Evolutionary conservation across 2,888 invertebrate species (phyloP), one percentile per base, ranked within the genome.

Genomic region (Choreutis nemorana): DNA sequence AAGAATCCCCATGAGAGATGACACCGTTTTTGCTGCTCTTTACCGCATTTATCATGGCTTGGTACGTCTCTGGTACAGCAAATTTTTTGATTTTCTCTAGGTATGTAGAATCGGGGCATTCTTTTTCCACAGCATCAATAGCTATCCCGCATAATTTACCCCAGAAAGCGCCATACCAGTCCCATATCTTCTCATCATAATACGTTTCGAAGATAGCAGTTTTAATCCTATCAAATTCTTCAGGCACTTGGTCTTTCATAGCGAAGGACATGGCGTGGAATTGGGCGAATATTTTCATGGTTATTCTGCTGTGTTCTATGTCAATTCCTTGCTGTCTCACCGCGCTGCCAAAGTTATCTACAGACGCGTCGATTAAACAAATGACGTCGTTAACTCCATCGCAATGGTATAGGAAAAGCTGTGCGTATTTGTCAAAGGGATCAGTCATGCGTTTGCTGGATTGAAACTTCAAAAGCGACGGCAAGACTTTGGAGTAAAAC

Each of bases 1-100:
- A 90, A 21, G 83, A 83, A 50, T 90, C 90, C 0, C 89, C 90
- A 33, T 90, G 89, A 0, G 81, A 83, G 14, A 89, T 81, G 0
- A 85, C 85, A 0, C 82, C 75, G n/a, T 78, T 61, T 12, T 64
- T 62, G 10, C 50, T 45, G 1, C 63, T 58, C 1, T 52, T 41
- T 0, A 67, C 71, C 0, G 81, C 72, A 7, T 61, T 55, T 1
- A 73, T 56, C 58, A 81, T 60, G 26, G 75, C 78, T 29, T 77
- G 66, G 24, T 81, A 82, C 0, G 80, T 54, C 14, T 81, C 78
- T 1, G 81, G 81, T 0, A 75, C 61, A 3, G 79, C 60, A 32
- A 84, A 83, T 16, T 81, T 56, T 27, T 72, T 81, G 0, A 84
- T 61, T 43, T 83, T 81, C 2, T 79, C 68, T 27, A 82, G 72